Percentiles rank a stretch among this genome's conserved stretches.
Evolutionary conservation across 2,797 vertebrate species (phyloP).

Genomic region (Phalanger gymnotis): DNA sequence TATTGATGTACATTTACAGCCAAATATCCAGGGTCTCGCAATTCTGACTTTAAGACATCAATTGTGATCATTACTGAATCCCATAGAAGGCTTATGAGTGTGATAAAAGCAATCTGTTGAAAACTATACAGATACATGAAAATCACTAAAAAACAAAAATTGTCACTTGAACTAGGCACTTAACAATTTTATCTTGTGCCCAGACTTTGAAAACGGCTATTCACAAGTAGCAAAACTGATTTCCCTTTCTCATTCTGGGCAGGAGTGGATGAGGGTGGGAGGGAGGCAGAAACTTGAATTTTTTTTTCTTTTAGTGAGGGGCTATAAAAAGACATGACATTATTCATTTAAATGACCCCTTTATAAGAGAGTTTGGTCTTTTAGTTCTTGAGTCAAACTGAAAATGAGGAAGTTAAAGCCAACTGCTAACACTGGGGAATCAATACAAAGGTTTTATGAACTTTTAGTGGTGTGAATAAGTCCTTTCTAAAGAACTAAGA

Average conservation of each 20-base stretch:
- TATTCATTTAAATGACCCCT: conserved; percentile 15
- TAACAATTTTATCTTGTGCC: background rate
- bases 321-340: background rate
- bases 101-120: background rate
- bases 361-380: background rate
- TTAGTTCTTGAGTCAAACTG: conserved; percentile 30
- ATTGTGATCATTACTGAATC: conserved; percentile 8
- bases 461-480: background rate
- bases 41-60: background rate
- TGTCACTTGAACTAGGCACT: background rate
- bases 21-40: background rate
- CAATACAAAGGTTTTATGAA: background rate
- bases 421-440: background rate
- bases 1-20: conserved; percentile 6
- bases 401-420: conserved; percentile 35
- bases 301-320: background rate
- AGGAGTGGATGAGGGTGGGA: background rate
- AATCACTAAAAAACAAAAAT: background rate
- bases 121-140: conserved; percentile 13
- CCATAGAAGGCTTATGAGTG: background rate
- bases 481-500: background rate
- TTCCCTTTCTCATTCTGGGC: conserved; percentile 2
- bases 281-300: background rate
- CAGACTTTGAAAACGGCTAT: conserved; percentile 6
- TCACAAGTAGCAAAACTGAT: background rate